Conservation (phyloP, 2,113 vertebrate genomes). For the Osmerus mordax region DNA sequence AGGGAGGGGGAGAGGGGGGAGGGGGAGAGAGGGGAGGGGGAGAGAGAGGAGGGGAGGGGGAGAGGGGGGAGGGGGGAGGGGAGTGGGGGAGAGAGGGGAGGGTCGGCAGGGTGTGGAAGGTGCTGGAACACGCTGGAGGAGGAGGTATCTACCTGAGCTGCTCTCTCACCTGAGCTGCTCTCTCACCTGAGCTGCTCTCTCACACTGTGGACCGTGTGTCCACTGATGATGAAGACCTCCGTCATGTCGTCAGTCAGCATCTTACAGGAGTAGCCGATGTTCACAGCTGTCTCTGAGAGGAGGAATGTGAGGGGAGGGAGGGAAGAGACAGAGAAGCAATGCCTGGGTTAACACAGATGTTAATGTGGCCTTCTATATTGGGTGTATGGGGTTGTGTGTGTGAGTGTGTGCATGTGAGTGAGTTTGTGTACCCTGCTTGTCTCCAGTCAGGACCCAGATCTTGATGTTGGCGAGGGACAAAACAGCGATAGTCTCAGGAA, state of each 20-base stretch:
- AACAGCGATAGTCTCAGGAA: constrained; percentile 89
- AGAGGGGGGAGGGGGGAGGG: no score
- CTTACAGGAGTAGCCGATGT: constrained; percentile 95
- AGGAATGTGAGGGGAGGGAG: neutral
- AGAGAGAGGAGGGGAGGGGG: no score
- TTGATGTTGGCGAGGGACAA: constrained; percentile 92
- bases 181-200: constrained; percentile 88
- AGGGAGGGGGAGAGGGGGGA: no score
- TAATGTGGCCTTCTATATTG: no score
- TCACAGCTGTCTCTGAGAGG: constrained; percentile 85
- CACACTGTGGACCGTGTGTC: constrained; percentile 87
- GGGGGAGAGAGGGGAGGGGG: no score
- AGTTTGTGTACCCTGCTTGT: constrained; percentile 84
- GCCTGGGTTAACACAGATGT: neutral
- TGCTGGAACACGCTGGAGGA: no score
- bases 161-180: no score
- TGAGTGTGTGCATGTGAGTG: neutral
- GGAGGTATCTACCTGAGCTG: no score
- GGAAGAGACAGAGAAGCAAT: neutral
- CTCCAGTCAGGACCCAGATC: constrained; percentile 94
- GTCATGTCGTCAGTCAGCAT: constrained; percentile 92
- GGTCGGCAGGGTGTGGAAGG: no score
- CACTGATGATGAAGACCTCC: constrained; percentile 85
- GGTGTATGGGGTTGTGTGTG: neutral
- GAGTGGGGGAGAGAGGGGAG: no score